Evolutionary conservation across 2,888 invertebrate species (phyloP).

Genomic region (Calameuta filiformis): DNA sequence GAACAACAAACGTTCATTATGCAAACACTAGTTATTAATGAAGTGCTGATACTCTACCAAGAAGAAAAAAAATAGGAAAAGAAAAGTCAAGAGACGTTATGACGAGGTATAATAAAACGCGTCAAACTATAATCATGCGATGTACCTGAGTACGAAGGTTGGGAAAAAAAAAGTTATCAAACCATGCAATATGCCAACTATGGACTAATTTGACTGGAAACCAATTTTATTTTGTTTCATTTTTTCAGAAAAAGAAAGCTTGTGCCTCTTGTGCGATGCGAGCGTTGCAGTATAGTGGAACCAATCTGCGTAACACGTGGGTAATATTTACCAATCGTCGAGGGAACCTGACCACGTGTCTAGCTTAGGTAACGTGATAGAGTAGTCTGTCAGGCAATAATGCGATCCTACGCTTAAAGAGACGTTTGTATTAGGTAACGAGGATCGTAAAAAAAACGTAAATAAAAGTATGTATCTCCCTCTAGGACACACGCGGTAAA

Average conservation of each 20-base stretch:
- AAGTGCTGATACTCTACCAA: conserved; percentile 9
- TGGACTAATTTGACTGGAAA: not conserved
- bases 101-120: conserved; percentile 11
- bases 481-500: not conserved
- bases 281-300: conserved; percentile 30
- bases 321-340: not conserved
- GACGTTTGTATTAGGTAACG: not conserved
- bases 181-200: conserved; percentile 15
- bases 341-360: not conserved
- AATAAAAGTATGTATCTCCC: not conserved
- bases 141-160: not conserved
- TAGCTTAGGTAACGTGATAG: not conserved
- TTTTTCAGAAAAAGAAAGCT: conserved; percentile 60
- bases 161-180: conserved; percentile 14
- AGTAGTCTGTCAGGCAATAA: not conserved
- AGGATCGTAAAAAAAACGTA: not conserved
- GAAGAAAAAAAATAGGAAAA: conserved; percentile 17
- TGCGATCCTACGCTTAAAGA: not conserved
- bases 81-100: conserved; percentile 5
- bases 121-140: conserved; percentile 14
- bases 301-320: conserved; percentile 23
- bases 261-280: conserved; percentile 28
- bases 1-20: not conserved
- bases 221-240: not conserved
- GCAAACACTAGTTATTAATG: not conserved